phyloP scores from a whole-genome alignment of 2,113 vertebrate genomes.

The Otus sunia region DNA sequence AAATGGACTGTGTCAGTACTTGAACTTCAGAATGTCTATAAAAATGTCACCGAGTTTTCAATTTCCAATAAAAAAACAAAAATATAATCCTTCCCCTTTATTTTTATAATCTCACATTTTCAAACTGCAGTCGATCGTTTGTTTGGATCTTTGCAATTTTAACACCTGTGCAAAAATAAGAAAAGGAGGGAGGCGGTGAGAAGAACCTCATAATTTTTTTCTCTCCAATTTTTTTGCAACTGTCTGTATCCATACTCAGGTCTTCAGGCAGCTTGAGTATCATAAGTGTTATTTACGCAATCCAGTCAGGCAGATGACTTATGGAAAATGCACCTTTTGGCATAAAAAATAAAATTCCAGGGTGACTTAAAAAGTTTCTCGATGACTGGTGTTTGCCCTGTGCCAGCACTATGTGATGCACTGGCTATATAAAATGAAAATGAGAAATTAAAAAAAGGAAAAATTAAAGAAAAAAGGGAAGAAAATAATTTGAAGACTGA shows the following conservation, averaged over 20 bases:
- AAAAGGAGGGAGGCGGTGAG: not conserved
- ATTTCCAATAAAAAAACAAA: not conserved
- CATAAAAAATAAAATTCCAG: not conserved
- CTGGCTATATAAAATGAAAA: not conserved
- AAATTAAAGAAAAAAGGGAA: not conserved
- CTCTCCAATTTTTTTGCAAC: not conserved
- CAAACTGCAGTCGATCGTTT: not conserved
- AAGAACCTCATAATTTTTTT: not conserved
- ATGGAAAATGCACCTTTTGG: not conserved
- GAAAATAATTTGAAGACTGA: not conserved
- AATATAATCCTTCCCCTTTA: not conserved
- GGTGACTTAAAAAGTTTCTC: not conserved
- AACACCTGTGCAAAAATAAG: conserved; percentile 2
- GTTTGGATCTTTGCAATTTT: not conserved
- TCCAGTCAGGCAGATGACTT: not conserved
- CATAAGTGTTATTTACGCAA: not conserved
- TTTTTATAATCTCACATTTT: not conserved
- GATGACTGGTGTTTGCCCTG: not conserved
- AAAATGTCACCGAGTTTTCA: not conserved
- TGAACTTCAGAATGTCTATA: not conserved
- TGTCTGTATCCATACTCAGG: fast-evolving
- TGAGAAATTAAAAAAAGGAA: not conserved
- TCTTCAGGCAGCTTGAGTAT: not conserved
- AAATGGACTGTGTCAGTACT: not conserved
- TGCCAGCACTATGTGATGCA: not conserved